Conservation (phyloP, 1,140 invertebrate genomes). For the Heliothis virescens region DNA sequence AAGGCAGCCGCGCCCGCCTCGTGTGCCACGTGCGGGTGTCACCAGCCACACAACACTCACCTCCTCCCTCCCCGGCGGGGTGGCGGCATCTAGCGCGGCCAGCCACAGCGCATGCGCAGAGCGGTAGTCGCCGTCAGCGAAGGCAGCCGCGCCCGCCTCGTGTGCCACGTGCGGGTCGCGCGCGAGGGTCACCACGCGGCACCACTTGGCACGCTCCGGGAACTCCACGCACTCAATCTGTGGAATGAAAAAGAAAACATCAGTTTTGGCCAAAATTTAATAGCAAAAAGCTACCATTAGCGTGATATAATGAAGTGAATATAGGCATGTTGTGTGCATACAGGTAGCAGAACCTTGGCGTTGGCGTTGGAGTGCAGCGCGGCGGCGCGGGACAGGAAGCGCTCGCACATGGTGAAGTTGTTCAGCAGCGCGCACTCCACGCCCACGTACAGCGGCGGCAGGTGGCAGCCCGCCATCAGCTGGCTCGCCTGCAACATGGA, state of each 20-base stretch:
- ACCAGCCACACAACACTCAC: background rate
- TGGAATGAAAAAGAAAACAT: background rate
- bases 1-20: no score
- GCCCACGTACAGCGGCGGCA: constrained; percentile 97
- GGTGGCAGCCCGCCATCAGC: constrained; percentile 92
- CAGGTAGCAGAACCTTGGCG: constrained; percentile 49
- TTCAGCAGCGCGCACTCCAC: constrained; percentile 98
- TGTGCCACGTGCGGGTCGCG: constrained; percentile 97
- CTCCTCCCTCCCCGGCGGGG: constrained; percentile 35
- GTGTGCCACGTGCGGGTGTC: no score
- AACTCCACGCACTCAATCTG: background rate
- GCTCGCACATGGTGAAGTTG: constrained; percentile 96
- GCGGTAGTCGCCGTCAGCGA: constrained; percentile 88
- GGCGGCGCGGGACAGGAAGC: constrained; percentile 95
- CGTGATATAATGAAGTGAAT: no score
- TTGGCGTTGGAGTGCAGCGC: constrained; percentile 63
- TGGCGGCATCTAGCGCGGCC: constrained; percentile 84
- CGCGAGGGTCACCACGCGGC: constrained; percentile 47
- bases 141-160: constrained; percentile 97
- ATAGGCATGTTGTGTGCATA: background rate
- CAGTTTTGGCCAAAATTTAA: background rate
- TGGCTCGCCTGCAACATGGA: constrained; percentile 86
- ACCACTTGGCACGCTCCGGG: constrained; percentile 55
- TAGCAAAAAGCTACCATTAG: no score
- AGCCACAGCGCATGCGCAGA: constrained; percentile 90